Base-by-base conservation (phyloP, 2,113 vertebrate genomes). In the Gracilinanus agilis region DNA sequence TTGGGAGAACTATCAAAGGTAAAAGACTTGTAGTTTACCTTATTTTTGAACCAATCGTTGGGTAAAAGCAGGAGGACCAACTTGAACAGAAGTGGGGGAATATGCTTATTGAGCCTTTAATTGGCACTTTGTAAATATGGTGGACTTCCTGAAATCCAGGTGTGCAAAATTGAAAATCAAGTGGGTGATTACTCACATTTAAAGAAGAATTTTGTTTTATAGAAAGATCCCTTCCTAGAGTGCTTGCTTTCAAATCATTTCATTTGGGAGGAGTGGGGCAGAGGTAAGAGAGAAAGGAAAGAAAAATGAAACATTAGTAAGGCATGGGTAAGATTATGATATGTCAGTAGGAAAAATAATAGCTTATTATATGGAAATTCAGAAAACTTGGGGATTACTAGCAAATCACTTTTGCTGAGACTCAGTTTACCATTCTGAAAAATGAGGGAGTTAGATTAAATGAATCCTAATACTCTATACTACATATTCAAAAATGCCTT, bases 1-100 rank as follows among this genome's bases (percentile, higher is more conserved):
- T 98, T 99, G 95, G 99, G 99, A 95, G 97, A 99, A 6, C 98
- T 99, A 96, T 99, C 99, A 29, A 99, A 99, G 99, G 99, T 99
- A 98, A 99, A 98, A n/a, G 5, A 56, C 1, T 11, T 91, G 27
- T 40, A 83, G 24, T 34, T 19, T 12, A 55, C 24, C 44, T 90
- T 4, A 1, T 23, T 13, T 29, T 61, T 44, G 54, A 49, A 53
- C 44, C 44, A 16, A 34, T 24, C 24, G 89, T 90, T 29, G 44
- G 23, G 23, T 24, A 4, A 88, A 54, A 58, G 67, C 55, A 44
- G 49, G 53, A 54, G 54, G 10, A 90, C 24, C 24, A 53, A 44
- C 25, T 40, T 53, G 54, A 56, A 91, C 53, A 89, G 27, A 58
- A 90, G 40, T 91, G 67, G 49, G 40, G n/a, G n/a, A 83, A 21